A percentile compares a stretch with the other conserved stretches of the same genome.
These are phyloP conservation scores for Epistrophe grossulariae DNA, from an alignment of 2,888 invertebrate genomes.

Conservation along the genomic window DNA sequence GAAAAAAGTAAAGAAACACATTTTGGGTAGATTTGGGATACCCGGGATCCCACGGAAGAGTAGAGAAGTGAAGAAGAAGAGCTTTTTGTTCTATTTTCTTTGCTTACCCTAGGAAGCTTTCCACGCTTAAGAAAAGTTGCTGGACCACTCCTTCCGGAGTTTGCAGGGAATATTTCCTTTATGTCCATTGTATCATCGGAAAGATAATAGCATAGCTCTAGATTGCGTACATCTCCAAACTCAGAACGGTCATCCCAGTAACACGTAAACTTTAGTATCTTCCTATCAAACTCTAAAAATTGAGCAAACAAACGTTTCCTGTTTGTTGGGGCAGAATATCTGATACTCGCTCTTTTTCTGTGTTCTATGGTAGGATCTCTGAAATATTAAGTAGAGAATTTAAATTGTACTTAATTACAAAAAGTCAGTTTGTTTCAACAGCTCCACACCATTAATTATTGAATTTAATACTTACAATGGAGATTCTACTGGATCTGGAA, in stretches of 20 bases:
- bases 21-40: too few species aligned
- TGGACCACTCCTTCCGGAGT: conserved; percentile 89
- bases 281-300: conserved; percentile 92
- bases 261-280: conserved; percentile 90
- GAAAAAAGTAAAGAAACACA: too few species aligned
- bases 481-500: conserved; percentile 88
- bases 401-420: too few species aligned
- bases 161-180: conserved; percentile 88
- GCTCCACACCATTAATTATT: too few species aligned
- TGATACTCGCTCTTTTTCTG: conserved; percentile 81
- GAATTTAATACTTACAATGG: conserved; percentile 83
- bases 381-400: too few species aligned
- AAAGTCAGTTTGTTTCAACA: too few species aligned
- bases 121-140: conserved; percentile 90
- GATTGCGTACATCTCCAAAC: conserved; percentile 90
- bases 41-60: too few species aligned
- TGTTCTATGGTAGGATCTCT: conserved; percentile 85
- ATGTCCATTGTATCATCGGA: conserved; percentile 96
- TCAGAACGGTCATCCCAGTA: conserved; percentile 95
- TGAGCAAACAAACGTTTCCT: conserved; percentile 89
- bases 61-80: too few species aligned
- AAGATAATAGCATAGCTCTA: conserved; percentile 93
- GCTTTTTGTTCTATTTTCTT: neutral
- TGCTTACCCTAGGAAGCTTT: conserved; percentile 90
- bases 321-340: conserved; percentile 79